A percentile compares a stretch with the other conserved stretches of the same genome.
These are phyloP conservation scores for Coenonympha glycerion DNA, from an alignment of 2,888 invertebrate genomes.

Conservation along the genomic window DNA sequence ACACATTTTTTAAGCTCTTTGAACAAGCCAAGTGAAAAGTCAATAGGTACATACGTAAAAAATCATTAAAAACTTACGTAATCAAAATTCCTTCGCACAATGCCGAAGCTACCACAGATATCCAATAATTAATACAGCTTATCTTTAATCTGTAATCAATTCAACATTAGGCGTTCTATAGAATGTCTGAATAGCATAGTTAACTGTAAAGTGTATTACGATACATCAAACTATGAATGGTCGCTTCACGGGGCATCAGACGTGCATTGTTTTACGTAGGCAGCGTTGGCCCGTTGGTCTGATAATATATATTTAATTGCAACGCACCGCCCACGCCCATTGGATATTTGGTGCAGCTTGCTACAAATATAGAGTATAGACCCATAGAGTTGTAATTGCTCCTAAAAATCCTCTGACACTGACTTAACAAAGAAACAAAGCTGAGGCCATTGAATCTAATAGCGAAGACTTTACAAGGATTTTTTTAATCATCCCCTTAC, in stretches of 20 bases:
- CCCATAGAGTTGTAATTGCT: slow-evolving; percentile 33
- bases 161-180: too few relatives aligned
- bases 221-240: neutral
- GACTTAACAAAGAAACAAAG: too few relatives aligned
- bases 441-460: too few relatives aligned
- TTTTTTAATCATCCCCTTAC: too few relatives aligned
- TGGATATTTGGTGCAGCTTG: slow-evolving; percentile 50
- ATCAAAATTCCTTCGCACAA: slow-evolving; percentile 29
- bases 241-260: slow-evolving; percentile 3
- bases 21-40: too few relatives aligned
- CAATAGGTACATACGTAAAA: too few relatives aligned
- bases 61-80: neutral
- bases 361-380: slow-evolving; percentile 27
- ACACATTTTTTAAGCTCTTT: too few relatives aligned
- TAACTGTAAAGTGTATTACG: neutral
- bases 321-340: slow-evolving; percentile 55
- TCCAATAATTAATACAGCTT: too few relatives aligned
- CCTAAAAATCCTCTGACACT: neutral
- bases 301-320: slow-evolving; percentile 65
- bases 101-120: slow-evolving; percentile 47
- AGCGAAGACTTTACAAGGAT: too few relatives aligned
- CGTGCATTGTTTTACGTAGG: slow-evolving; percentile 25
- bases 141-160: too few relatives aligned
- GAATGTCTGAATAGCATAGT: too few relatives aligned
- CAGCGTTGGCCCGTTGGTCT: slow-evolving; percentile 32